Percentiles rank a stretch among this genome's conserved stretches.
phyloP scores from a whole-genome alignment of 2,797 vertebrate species.

The Phalloptychus januarius region DNA sequence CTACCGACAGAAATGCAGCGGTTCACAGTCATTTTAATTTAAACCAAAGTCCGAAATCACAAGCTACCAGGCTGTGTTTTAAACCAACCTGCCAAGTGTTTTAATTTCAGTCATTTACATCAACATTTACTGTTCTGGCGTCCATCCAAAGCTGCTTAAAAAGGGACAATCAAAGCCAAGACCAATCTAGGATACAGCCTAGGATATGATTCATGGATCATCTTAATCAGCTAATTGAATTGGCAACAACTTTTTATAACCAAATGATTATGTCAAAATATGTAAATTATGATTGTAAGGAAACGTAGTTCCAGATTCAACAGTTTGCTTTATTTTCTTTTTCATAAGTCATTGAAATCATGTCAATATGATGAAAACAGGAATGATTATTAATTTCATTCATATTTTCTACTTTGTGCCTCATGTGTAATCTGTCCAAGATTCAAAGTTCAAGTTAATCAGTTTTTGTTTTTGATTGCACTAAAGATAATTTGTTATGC shows the following conservation, averaged over 20 bases:
- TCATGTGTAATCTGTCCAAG: background rate
- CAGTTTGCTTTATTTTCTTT: background rate
- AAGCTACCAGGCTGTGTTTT: background rate
- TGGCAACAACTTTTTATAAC: slow-evolving; percentile 5
- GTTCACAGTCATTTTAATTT: background rate
- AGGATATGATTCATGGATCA: background rate
- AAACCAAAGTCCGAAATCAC: slow-evolving; percentile 6
- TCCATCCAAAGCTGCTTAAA: background rate
- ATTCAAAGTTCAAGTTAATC: background rate
- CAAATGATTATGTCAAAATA: slow-evolving; percentile 7
- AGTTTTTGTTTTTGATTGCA: background rate
- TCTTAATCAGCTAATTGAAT: slow-evolving; percentile 1
- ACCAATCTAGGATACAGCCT: background rate
- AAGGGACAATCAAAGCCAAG: slow-evolving; percentile 4
- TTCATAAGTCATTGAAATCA: background rate
- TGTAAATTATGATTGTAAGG: slow-evolving; percentile 2
- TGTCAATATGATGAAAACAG: background rate
- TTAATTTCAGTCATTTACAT: slow-evolving; percentile 8
- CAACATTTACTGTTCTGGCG: slow-evolving; percentile 1
- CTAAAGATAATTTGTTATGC: background rate
- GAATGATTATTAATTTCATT: background rate
- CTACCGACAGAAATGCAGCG: background rate
- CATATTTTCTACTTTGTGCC: background rate
- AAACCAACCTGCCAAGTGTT: background rate
- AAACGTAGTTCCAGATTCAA: background rate